These are phyloP conservation scores for Uromys caudimaculatus DNA, from an alignment of 2,797 vertebrate genomes.

Conservation along the genomic window DNA sequence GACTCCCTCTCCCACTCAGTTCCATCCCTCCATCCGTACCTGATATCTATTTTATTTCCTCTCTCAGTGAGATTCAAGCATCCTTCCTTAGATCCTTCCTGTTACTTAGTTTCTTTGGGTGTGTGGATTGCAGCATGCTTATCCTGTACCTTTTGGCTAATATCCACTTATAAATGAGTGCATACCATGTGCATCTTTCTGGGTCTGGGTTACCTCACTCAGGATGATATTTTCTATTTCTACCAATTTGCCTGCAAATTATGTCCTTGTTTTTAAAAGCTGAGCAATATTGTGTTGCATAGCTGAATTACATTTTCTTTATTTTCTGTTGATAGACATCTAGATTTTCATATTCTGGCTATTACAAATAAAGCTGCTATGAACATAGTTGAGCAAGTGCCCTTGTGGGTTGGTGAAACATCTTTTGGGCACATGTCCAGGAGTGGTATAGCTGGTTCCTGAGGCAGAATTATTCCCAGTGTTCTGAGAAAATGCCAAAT, in stretches of 20 bases:
- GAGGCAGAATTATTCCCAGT: background rate
- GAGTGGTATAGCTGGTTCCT: background rate
- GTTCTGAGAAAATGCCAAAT: background rate
- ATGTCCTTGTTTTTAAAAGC: background rate
- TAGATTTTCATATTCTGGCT: background rate
- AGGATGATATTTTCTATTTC: background rate
- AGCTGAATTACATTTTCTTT: no score
- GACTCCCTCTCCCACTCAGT: background rate
- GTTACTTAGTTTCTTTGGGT: no score
- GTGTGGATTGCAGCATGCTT: no score
- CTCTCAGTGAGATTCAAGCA: background rate
- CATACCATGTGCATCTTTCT: background rate
- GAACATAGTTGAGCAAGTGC: background rate
- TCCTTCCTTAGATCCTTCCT: no score
- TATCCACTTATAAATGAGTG: background rate
- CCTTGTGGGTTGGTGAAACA: background rate
- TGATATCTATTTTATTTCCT: background rate
- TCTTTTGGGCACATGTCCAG: background rate
- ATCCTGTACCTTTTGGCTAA: background rate
- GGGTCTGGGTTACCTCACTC: background rate
- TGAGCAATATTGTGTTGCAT: background rate
- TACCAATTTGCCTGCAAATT: background rate
- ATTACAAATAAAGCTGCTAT: background rate
- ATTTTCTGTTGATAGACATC: background rate
- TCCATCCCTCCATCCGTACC: background rate